phyloP scores from a whole-genome alignment of 2,113 vertebrate genomes.

The western clawed frog (Xenopus tropicalis) region DNA sequence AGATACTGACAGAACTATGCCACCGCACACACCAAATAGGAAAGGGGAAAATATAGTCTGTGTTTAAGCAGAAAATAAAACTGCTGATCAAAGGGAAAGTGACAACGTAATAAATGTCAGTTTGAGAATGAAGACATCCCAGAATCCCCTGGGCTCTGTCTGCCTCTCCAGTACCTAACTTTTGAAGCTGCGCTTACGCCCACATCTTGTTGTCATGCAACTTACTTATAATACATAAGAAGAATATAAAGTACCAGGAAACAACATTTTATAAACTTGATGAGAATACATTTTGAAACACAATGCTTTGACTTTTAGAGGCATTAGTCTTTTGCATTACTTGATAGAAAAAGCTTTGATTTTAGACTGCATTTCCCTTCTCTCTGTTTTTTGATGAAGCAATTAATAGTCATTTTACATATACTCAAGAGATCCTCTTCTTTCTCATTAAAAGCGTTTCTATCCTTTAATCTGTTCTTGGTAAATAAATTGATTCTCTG shows the following conservation, averaged over 20 bases:
- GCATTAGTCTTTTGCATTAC: not conserved
- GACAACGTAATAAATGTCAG: too few relatives aligned
- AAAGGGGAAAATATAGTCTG: too few relatives aligned
- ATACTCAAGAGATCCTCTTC: conserved; percentile 45
- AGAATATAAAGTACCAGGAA: not conserved
- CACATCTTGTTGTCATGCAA: not conserved
- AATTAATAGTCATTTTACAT: conserved; percentile 24
- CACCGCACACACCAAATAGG: too few relatives aligned
- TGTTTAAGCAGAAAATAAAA: too few relatives aligned
- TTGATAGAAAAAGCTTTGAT: not conserved
- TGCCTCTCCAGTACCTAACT: not conserved
- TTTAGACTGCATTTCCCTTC: not conserved
- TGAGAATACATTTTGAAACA: not conserved
- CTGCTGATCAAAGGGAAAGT: too few relatives aligned
- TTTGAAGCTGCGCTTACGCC: not conserved
- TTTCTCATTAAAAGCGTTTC: conserved; percentile 46
- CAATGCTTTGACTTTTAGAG: not conserved
- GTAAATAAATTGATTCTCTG: conserved; percentile 67
- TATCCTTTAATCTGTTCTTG: conserved; percentile 47
- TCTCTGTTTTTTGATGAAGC: not conserved
- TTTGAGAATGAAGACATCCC: too few relatives aligned
- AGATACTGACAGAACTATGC: too few relatives aligned
- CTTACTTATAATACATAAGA: too few relatives aligned
- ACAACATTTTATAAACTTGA: not conserved
- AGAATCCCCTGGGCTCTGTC: too few relatives aligned